phyloP scores from a whole-genome alignment of 2,113 vertebrate species.

The Scophthalmus maximus region DNA sequence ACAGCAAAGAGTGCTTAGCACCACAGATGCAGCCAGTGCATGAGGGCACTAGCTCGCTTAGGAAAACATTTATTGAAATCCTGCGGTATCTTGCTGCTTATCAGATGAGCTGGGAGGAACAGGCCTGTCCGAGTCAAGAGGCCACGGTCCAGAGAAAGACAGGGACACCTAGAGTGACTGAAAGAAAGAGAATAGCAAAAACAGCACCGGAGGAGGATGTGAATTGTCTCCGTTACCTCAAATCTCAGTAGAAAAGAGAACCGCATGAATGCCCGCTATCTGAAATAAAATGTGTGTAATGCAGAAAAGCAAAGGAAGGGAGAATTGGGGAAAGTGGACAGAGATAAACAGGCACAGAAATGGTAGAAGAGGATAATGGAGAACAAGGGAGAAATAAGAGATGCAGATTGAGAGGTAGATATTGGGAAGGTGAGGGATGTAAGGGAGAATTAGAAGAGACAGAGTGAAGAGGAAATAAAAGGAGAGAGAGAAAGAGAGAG shows the following conservation, averaged over 20 bases:
- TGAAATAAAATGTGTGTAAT: slow-evolving; percentile 32
- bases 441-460: slow-evolving; percentile 7
- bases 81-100: slow-evolving; percentile 17
- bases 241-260: slow-evolving; percentile 11
- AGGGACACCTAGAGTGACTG: slow-evolving; percentile 16
- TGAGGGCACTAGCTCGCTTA: slow-evolving; percentile 27
- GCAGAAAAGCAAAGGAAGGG: slow-evolving; percentile 14
- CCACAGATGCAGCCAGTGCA: slow-evolving; percentile 35
- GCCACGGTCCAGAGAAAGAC: slow-evolving; percentile 20
- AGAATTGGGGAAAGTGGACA: neutral
- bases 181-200: slow-evolving; percentile 13
- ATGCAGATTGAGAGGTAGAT: slow-evolving; percentile 38
- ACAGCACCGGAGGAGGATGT: slow-evolving; percentile 5
- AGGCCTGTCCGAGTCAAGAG: slow-evolving; percentile 31
- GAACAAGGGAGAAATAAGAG: slow-evolving; percentile 38
- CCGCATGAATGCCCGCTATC: neutral
- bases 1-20: slow-evolving; percentile 7
- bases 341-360: slow-evolving; percentile 31
- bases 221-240: slow-evolving; percentile 28
- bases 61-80: slow-evolving; percentile 55
- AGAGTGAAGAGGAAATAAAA: slow-evolving; percentile 8
- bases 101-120: slow-evolving; percentile 34
- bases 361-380: slow-evolving; percentile 21
- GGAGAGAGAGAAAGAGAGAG: neutral
- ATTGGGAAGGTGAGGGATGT: slow-evolving; percentile 28